A percentile compares a stretch with the other conserved stretches of the same genome.
Evolutionary conservation across 2,888 invertebrate genomes (phyloP).

Genomic region (Scelioninae gen. 1): DNA sequence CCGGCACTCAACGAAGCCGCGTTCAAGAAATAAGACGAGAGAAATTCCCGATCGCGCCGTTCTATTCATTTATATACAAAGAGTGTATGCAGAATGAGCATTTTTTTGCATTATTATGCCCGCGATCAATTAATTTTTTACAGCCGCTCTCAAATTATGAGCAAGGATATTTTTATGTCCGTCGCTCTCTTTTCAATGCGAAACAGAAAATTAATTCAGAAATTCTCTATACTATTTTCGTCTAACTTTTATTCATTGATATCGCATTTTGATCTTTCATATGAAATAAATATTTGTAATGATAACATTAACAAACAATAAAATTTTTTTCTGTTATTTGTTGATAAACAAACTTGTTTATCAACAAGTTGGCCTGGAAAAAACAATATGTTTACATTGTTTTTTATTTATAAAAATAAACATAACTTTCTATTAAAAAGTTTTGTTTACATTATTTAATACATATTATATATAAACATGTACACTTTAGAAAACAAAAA

Average conservation of each 20-base stretch:
- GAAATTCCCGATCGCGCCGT: conserved; percentile 59
- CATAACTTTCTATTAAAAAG: no score
- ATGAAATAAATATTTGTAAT: no score
- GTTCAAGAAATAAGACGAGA: conserved; percentile 55
- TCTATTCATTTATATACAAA: conserved; percentile 54
- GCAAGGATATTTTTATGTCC: conserved; percentile 5
- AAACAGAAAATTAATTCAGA: conserved; percentile 4
- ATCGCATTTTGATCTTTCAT: neutral
- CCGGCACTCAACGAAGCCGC: conserved; percentile 54
- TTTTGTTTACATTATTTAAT: no score
- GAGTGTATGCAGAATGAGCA: conserved; percentile 42
- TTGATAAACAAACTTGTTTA: no score
- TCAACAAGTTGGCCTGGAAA: no score
- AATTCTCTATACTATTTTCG: neutral
- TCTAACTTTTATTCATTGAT: neutral
- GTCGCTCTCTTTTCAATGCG: neutral
- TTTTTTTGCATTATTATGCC: conserved; percentile 41
- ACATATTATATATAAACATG: no score
- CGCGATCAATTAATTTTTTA: conserved; percentile 54
- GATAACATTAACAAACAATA: neutral
- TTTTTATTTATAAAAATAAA: no score
- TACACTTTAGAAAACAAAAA: no score
- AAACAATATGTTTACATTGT: no score
- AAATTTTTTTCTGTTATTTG: neutral
- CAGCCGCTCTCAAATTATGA: conserved; percentile 12